These are phyloP conservation scores for Acestrorhynchus altus DNA, from an alignment of 2,797 vertebrate species.

Conservation along the genomic window DNA sequence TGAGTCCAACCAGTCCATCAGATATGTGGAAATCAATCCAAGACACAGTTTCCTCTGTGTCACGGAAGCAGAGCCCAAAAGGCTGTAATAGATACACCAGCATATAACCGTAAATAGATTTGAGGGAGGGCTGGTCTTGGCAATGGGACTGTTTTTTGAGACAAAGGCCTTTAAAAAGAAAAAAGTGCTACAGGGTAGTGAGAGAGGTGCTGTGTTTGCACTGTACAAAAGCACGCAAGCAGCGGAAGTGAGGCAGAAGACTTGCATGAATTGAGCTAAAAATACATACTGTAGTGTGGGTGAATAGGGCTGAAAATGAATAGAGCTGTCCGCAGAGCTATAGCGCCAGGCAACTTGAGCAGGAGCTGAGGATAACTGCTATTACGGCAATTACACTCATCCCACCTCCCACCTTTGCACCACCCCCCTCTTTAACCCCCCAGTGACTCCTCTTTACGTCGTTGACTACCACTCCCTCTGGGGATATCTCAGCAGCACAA, in stretches of 20 bases:
- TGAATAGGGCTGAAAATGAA: conserved; percentile 50
- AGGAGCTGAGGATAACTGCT: conserved; percentile 34
- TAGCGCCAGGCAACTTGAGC: conserved; percentile 26
- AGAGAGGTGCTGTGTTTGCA: conserved; percentile 36
- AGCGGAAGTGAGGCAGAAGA: conserved; percentile 45
- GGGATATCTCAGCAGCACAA: conserved; percentile 36
- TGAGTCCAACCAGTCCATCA: background rate
- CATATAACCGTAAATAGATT: conserved; percentile 21
- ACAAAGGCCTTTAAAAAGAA: conserved; percentile 52
- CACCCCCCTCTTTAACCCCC: conserved; percentile 10
- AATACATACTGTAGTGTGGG: conserved; percentile 52
- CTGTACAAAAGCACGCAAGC: conserved; percentile 33
- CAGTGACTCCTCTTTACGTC: conserved; percentile 35
- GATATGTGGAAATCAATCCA: background rate
- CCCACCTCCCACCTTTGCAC: background rate
- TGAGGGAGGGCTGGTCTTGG: conserved; percentile 3
- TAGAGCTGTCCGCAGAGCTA: conserved; percentile 30
- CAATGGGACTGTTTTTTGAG: conserved; percentile 36
- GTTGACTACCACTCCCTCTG: conserved; percentile 44
- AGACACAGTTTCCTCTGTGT: background rate
- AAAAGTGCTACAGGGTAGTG: conserved; percentile 32
- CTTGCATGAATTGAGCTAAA: conserved; percentile 51
- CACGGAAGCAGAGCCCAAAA: background rate
- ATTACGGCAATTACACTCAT: background rate
- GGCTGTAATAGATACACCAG: conserved; percentile 19